Conservation (phyloP, 2,888 invertebrate genomes). For the Aelia acuminata region DNA sequence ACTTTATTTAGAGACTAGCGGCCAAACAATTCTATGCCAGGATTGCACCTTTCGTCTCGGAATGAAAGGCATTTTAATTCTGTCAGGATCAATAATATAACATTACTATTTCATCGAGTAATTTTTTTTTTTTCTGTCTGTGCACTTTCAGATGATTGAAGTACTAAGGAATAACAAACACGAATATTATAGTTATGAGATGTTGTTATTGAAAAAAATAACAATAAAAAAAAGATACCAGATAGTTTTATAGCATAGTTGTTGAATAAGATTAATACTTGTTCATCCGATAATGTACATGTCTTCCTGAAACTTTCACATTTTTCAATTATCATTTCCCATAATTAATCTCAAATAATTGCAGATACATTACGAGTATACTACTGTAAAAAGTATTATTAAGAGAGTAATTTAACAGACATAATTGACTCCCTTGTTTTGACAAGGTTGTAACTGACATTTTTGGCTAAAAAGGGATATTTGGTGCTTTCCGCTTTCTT, state of each 20-base stretch:
- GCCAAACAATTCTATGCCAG: not conserved
- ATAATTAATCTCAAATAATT: too few relatives aligned
- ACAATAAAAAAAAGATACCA: not conserved
- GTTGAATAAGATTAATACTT: too few relatives aligned
- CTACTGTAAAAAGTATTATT: too few relatives aligned
- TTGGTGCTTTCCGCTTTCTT: too few relatives aligned
- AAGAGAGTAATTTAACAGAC: too few relatives aligned
- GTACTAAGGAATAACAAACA: not conserved
- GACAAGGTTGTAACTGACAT: too few relatives aligned
- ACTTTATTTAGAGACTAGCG: slow-evolving; percentile 21
- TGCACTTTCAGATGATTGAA: not conserved
- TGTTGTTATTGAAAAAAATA: not conserved
- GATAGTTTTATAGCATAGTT: not conserved
- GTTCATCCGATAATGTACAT: too few relatives aligned
- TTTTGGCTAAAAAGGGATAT: too few relatives aligned
- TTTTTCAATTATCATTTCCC: too few relatives aligned
- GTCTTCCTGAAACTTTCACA: too few relatives aligned
- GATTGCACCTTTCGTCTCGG: slow-evolving; percentile 45
- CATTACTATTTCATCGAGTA: slow-evolving; percentile 1
- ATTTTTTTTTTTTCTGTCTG: not conserved
- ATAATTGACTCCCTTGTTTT: too few relatives aligned
- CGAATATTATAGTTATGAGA: not conserved
- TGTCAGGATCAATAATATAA: not conserved
- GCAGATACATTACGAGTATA: too few relatives aligned
- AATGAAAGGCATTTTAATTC: not conserved